A percentile compares a stretch with the other conserved stretches of the same genome.
phyloP scores from a whole-genome alignment of 2,888 invertebrate species.

The Rhamphomyia laevipes region DNA sequence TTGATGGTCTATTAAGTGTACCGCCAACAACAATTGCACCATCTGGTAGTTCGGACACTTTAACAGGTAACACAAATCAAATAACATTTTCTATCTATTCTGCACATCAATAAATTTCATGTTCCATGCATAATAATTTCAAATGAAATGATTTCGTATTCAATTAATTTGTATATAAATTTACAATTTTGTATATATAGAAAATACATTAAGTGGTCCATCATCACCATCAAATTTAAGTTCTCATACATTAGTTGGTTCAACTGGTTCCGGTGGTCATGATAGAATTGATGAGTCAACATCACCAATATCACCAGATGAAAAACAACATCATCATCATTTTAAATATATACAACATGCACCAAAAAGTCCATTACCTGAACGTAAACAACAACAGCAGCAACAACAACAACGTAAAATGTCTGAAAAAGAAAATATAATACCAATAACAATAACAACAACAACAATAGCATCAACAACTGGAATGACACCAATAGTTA shows the following conservation, averaged over 20 bases:
- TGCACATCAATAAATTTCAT: too few species aligned
- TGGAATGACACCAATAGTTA: slow-evolving; percentile 5
- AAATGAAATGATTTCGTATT: too few species aligned
- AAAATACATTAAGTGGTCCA: slow-evolving; percentile 44
- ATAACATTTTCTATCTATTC: too few species aligned
- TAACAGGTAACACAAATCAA: slow-evolving; percentile 52
- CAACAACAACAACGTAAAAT: neutral
- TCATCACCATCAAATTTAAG: slow-evolving; percentile 64
- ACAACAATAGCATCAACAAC: slow-evolving; percentile 14
- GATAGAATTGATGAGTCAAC: slow-evolving; percentile 29
- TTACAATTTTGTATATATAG: slow-evolving; percentile 5
- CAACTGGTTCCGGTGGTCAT: slow-evolving; percentile 42
- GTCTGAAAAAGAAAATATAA: slow-evolving; percentile 9
- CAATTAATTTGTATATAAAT: too few species aligned
- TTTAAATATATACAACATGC: slow-evolving; percentile 15
- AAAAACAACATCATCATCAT: slow-evolving; percentile 18
- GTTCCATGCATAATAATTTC: too few species aligned
- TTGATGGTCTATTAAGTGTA: slow-evolving; percentile 53
- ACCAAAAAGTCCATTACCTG: slow-evolving; percentile 17
- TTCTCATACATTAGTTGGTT: slow-evolving; percentile 58
- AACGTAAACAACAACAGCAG: slow-evolving; percentile 8
- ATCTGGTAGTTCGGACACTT: slow-evolving; percentile 65
- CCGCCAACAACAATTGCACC: slow-evolving; percentile 56
- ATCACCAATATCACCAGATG: slow-evolving; percentile 22
- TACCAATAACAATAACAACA: slow-evolving; percentile 19